Evolutionary conservation across 2,888 invertebrate species (phyloP).

Genomic region (Amorpha juglandis): DNA sequence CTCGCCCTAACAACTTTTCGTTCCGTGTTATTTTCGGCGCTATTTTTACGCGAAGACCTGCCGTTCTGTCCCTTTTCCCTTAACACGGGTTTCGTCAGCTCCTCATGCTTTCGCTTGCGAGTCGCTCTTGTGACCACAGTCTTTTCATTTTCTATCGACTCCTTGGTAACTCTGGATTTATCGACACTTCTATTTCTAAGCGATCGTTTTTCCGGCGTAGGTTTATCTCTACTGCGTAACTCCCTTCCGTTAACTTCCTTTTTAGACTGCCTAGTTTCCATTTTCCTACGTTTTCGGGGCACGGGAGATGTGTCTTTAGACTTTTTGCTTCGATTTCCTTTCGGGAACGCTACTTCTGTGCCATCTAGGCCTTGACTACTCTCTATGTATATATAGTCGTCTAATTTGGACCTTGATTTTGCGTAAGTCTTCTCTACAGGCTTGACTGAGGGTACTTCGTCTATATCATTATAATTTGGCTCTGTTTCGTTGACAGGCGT

Average conservation of each 20-base stretch:
- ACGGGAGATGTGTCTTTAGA: constrained; percentile 60
- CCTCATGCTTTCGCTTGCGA: constrained; percentile 67
- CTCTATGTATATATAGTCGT: constrained; percentile 76
- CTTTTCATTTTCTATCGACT: constrained; percentile 78
- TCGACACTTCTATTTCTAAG: constrained; percentile 47
- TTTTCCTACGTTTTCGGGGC: constrained; percentile 71
- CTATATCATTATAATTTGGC: constrained; percentile 57
- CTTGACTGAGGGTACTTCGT: constrained; percentile 69
- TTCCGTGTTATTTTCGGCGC: constrained; percentile 41
- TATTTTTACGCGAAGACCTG: constrained; percentile 52
- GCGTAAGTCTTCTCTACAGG: constrained; percentile 75
- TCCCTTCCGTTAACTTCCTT: constrained; percentile 52
- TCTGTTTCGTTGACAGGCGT: constrained; percentile 62
- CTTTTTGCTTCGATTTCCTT: constrained; percentile 57
- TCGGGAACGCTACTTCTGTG: constrained; percentile 69
- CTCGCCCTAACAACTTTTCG: constrained; percentile 63
- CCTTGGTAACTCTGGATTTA: constrained; percentile 63
- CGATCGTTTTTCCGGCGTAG: constrained; percentile 44
- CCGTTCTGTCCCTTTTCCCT: constrained; percentile 78
- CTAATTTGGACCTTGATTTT: constrained; percentile 70
- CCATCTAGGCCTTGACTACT: constrained; percentile 70
- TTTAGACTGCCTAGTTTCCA: constrained; percentile 52
- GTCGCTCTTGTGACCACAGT: constrained; percentile 56
- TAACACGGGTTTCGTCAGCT: constrained; percentile 65
- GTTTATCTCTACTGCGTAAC: constrained; percentile 52